Conservation (phyloP, 2,888 invertebrate species). For the Dorcus hopei region DNA sequence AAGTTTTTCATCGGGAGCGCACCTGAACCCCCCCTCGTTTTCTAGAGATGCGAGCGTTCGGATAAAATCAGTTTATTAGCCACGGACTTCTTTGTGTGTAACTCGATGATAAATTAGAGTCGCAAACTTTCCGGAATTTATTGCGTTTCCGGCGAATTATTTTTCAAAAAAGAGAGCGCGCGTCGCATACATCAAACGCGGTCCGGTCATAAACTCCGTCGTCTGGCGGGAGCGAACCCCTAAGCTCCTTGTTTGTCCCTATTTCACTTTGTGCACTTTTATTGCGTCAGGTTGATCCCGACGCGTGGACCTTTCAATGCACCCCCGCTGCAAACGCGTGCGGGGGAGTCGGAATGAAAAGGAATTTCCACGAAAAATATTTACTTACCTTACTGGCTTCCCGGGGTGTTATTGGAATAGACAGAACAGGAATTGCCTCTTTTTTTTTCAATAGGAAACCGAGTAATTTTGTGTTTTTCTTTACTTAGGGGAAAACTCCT, state of each 20-base stretch:
- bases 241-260: conserved; percentile 20
- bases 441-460: too few species aligned
- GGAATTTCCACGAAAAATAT: conserved; percentile 13
- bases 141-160: not conserved
- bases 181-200: conserved; percentile 6
- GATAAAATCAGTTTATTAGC: too few species aligned
- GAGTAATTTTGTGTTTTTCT: too few species aligned
- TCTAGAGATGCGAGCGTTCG: too few species aligned
- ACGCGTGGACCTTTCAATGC: conserved; percentile 11
- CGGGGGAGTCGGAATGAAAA: conserved; percentile 8
- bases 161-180: too few species aligned
- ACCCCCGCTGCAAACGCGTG: conserved; percentile 8
- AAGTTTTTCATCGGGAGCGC: not conserved
- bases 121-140: not conserved
- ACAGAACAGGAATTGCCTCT: too few species aligned
- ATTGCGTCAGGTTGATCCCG: conserved; percentile 23
- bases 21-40: too few species aligned
- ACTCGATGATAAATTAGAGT: too few species aligned
- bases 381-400: conserved; percentile 4
- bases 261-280: conserved; percentile 26
- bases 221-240: not conserved
- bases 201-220: conserved; percentile 14
- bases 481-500: too few species aligned
- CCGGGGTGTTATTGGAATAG: not conserved
- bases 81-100: too few species aligned